A percentile compares a stretch with the other conserved stretches of the same genome.
Evolutionary conservation across 1,140 invertebrate genomes (phyloP).

Genomic region (Drosophila tani): DNA sequence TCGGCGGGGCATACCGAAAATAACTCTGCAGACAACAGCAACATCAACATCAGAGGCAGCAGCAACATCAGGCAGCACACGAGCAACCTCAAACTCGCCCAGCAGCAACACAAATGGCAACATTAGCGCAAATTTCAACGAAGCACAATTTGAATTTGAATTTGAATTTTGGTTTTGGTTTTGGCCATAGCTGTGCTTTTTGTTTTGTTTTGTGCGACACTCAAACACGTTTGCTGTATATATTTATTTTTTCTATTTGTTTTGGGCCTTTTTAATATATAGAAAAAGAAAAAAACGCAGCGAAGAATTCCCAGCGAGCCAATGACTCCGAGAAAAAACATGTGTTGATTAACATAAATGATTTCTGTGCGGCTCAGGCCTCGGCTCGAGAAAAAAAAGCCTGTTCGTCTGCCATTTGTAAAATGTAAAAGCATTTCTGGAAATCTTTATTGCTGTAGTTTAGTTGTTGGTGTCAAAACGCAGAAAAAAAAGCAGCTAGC

Average conservation of each 20-base stretch:
- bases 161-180: slow-evolving; percentile 63
- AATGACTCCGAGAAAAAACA: slow-evolving; percentile 74
- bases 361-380: slow-evolving; percentile 58
- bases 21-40: slow-evolving; percentile 66
- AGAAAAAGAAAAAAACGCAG: slow-evolving; percentile 38
- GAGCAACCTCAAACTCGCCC: slow-evolving; percentile 60
- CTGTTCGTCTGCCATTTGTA: slow-evolving; percentile 58
- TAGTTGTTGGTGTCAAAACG: slow-evolving; percentile 65
- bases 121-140: slow-evolving; percentile 81
- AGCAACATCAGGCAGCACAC: slow-evolving; percentile 37
- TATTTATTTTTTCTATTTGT: slow-evolving; percentile 76
- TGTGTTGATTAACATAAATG: slow-evolving; percentile 83
- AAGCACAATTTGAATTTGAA: slow-evolving; percentile 79
- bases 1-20: slow-evolving; percentile 62
- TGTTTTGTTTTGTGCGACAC: slow-evolving; percentile 60
- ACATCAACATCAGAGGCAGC: slow-evolving; percentile 33
- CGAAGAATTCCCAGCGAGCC: slow-evolving; percentile 63
- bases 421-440: slow-evolving; percentile 54
- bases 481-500: slow-evolving; percentile 27
- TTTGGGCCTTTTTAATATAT: slow-evolving; percentile 75
- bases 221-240: slow-evolving; percentile 75
- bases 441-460: slow-evolving; percentile 66
- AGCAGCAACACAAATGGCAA: slow-evolving; percentile 71
- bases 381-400: slow-evolving; percentile 17
- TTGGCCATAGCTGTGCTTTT: slow-evolving; percentile 30